Evolutionary conservation across 2,888 invertebrate species (phyloP).

Genomic region (Orchestes rusci): DNA sequence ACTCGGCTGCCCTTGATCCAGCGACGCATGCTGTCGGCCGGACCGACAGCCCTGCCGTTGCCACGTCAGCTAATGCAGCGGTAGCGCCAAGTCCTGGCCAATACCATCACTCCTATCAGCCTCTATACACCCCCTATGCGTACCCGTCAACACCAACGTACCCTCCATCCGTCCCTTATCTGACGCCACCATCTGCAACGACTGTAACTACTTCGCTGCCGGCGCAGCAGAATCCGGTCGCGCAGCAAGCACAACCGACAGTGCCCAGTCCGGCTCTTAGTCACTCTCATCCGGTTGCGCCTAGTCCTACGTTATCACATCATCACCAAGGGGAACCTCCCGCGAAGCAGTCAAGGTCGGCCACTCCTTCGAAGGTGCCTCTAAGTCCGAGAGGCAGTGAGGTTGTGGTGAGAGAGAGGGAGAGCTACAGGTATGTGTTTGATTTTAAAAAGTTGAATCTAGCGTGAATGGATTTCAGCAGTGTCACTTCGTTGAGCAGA

Average conservation of each 20-base stretch:
- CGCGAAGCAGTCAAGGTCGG: constrained; percentile 8
- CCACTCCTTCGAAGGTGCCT: constrained; percentile 16
- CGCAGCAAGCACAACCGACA: constrained; percentile 12
- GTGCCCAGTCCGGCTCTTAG: constrained; percentile 5
- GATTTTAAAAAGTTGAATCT: no score
- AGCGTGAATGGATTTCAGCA: no score
- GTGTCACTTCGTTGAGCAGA: constrained; percentile 76
- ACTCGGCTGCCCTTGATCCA: constrained; percentile 35
- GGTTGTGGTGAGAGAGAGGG: constrained; percentile 56
- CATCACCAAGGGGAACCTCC: constrained; percentile 6
- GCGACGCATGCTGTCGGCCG: constrained; percentile 30
- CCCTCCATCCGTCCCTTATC: constrained; percentile 21
- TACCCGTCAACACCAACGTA: constrained; percentile 52
- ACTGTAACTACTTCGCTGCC: constrained; percentile 18
- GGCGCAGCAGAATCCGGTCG: constrained; percentile 13
- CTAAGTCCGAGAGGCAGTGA: constrained; percentile 16
- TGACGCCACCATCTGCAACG: constrained; percentile 20
- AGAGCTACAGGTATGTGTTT: constrained; percentile 68
- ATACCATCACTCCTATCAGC: constrained; percentile 40
- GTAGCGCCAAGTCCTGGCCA: constrained; percentile 49
- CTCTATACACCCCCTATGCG: constrained; percentile 75
- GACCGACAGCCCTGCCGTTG: constrained; percentile 51
- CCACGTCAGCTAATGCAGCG: constrained; percentile 45
- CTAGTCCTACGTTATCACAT: constrained; percentile 5
- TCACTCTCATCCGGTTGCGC: constrained; percentile 1